Percentiles rank a stretch among this genome's conserved stretches.
phyloP scores from a whole-genome alignment of 1,140 invertebrate genomes.

The Ooceraea biroi region DNA sequence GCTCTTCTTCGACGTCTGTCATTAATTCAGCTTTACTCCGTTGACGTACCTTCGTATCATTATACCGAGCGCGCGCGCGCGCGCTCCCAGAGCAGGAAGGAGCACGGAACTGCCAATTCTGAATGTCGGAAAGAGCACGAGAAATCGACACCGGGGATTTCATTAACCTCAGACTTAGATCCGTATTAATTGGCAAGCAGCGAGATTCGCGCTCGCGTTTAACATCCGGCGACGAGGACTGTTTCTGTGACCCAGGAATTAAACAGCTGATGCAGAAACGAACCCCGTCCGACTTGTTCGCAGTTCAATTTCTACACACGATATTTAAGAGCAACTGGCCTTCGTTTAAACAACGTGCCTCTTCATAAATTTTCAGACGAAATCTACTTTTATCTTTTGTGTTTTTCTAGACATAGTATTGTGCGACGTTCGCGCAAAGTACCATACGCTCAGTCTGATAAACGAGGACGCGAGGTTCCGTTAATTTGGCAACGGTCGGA shows the following conservation, averaged over 20 bases:
- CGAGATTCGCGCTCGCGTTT: slow-evolving; percentile 8
- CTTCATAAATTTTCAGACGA: not conserved
- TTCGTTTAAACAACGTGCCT: not conserved
- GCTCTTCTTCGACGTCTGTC: slow-evolving; percentile 74
- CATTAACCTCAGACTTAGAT: slow-evolving; percentile 53
- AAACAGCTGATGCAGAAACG: slow-evolving; percentile 12
- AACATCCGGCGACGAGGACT: slow-evolving; percentile 2
- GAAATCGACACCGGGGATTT: slow-evolving; percentile 60
- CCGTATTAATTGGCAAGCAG: slow-evolving; percentile 44
- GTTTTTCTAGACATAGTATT: not conserved
- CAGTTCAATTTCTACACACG: not conserved
- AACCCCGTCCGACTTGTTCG: not conserved
- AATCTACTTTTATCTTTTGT: not conserved
- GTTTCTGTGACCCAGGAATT: slow-evolving; percentile 9
- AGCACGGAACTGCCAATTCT: slow-evolving; percentile 58
- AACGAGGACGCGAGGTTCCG: slow-evolving; percentile 30
- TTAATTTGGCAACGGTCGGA: slow-evolving; percentile 60
- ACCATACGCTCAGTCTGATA: slow-evolving; percentile 7
- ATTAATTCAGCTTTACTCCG: slow-evolving; percentile 75
- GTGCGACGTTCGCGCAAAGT: slow-evolving; percentile 7
- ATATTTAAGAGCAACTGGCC: slow-evolving; percentile 1
- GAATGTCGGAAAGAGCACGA: slow-evolving; percentile 64
- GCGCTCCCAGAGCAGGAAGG: slow-evolving; percentile 46
- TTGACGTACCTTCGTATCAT: slow-evolving; percentile 68
- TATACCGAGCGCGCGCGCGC: slow-evolving; percentile 48